Percentiles rank a stretch among this genome's conserved stretches.
phyloP scores from a whole-genome alignment of 2,113 vertebrate species.

The Perognathus longimembris region DNA sequence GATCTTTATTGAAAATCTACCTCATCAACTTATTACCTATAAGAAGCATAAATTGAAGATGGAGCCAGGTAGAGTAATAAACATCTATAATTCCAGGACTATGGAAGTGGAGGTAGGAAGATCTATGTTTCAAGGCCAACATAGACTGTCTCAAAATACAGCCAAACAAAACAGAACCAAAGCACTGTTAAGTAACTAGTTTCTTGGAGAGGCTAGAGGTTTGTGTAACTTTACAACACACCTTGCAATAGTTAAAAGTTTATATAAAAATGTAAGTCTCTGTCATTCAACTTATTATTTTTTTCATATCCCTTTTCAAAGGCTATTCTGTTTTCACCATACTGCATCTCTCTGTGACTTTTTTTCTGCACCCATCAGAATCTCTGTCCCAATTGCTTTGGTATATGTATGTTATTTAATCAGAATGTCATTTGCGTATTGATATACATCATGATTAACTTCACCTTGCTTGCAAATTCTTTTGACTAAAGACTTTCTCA shows the following conservation, averaged over 20 bases:
- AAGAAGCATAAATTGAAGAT: background rate
- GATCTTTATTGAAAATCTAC: background rate
- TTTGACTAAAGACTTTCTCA: background rate
- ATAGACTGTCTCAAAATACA: no score
- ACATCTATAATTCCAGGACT: no score
- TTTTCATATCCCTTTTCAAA: background rate
- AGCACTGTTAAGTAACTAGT: background rate
- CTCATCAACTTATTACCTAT: background rate
- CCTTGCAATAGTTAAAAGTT: background rate
- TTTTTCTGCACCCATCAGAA: background rate
- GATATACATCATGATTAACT: background rate
- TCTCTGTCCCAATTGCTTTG: background rate
- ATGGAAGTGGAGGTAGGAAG: no score
- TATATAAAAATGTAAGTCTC: background rate
- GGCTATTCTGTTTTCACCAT: fast-evolving
- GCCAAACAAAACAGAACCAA: background rate
- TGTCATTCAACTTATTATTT: background rate
- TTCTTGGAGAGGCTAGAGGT: background rate
- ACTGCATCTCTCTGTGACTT: background rate
- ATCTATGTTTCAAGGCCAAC: no score
- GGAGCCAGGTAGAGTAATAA: no score
- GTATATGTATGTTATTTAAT: background rate
- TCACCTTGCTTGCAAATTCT: background rate
- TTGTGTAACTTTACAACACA: no score
- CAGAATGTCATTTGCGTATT: background rate